Evolutionary conservation across 2,113 vertebrate species (phyloP).

Genomic region (Neomonachus schauinslandi): DNA sequence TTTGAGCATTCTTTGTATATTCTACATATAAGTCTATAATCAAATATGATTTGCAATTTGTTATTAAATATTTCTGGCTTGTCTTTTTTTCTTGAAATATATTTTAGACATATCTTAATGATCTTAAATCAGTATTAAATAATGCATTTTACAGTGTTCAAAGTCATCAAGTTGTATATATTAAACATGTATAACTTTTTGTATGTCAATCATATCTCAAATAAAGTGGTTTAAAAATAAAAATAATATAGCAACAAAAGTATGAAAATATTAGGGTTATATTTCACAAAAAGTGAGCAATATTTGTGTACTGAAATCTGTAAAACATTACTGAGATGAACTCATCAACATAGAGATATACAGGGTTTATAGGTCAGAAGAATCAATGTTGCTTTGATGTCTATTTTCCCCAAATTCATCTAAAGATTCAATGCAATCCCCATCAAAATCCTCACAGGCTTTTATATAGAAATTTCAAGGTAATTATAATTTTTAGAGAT

Average conservation of each 20-base stretch:
- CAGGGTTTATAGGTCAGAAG: background rate
- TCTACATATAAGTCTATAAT: background rate
- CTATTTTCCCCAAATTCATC: background rate
- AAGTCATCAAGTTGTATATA: background rate
- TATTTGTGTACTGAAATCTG: background rate
- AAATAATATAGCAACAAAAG: background rate
- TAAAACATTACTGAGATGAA: background rate
- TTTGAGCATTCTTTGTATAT: background rate
- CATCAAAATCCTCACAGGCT: background rate
- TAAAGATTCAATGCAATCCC: background rate
- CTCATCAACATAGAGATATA: background rate
- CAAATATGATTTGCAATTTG: background rate
- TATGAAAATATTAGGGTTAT: background rate
- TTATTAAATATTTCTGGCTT: background rate
- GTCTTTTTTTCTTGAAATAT: background rate
- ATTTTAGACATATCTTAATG: background rate
- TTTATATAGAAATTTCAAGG: background rate
- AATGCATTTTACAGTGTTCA: background rate
- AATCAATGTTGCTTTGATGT: background rate
- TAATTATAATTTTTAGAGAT: background rate
- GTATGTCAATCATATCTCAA: background rate
- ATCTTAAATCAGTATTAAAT: background rate
- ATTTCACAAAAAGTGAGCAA: background rate
- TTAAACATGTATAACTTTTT: background rate
- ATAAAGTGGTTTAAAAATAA: background rate